A percentile compares a stretch with the other conserved stretches of the same genome.
phyloP scores from a whole-genome alignment of 2,888 invertebrate genomes.

The Girardia tigrina region DNA sequence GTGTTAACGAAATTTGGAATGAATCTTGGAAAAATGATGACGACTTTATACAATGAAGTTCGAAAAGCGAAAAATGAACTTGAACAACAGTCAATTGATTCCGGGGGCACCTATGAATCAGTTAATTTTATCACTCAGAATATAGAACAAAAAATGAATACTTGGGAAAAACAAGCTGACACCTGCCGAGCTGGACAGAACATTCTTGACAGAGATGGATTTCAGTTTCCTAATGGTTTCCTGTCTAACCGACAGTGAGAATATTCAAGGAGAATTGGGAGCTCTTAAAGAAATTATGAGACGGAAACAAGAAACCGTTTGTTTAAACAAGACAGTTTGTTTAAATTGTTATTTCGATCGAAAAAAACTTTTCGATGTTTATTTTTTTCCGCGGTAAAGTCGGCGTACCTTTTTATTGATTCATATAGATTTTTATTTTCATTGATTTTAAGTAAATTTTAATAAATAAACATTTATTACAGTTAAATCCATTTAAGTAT shows the following conservation, averaged over 20 bases:
- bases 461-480: no score
- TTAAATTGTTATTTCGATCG: no score
- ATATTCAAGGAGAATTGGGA: slow-evolving; percentile 98
- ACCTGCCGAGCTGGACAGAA: slow-evolving; percentile 83
- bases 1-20: slow-evolving; percentile 88
- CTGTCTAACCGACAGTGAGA: slow-evolving; percentile 93
- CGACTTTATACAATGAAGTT: slow-evolving; percentile 69
- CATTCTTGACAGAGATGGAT: slow-evolving; percentile 83
- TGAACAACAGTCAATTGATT: slow-evolving; percentile 92
- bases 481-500: no score
- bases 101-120: slow-evolving; percentile 92
- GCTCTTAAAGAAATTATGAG: slow-evolving; percentile 97
- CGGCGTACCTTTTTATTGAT: no score
- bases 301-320: slow-evolving; percentile 67
- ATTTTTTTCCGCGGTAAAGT: no score
- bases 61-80: slow-evolving; percentile 77
- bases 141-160: slow-evolving; percentile 79
- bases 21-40: slow-evolving; percentile 85
- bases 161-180: slow-evolving; percentile 56
- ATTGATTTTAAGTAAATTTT: no score
- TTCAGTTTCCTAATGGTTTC: slow-evolving; percentile 94
- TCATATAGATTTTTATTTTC: no score
- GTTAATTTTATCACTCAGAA: slow-evolving; percentile 94
- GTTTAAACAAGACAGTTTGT: no score
- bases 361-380: no score